Evolutionary conservation across 2,113 vertebrate genomes (phyloP).

Genomic region (Brienomyrus longianalis): DNA sequence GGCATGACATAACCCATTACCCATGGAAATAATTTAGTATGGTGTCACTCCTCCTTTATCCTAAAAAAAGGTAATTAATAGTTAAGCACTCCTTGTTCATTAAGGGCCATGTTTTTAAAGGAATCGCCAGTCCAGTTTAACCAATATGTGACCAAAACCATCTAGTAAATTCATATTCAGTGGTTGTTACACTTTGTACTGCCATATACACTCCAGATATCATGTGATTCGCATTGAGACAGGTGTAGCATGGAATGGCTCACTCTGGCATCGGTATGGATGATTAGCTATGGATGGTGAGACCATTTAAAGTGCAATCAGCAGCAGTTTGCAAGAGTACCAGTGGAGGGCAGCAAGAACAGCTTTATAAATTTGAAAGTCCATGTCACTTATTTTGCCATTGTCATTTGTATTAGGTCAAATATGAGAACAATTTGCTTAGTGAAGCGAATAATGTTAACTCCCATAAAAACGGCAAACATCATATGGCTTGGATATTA

Average conservation of each 20-base stretch:
- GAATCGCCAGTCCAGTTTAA: background rate
- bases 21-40: background rate
- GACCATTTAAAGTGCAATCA: background rate
- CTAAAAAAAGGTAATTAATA: background rate
- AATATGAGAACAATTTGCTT: background rate
- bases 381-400: too few species aligned
- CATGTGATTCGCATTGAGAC: background rate
- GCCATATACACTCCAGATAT: background rate
- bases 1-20: too few species aligned
- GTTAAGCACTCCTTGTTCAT: background rate
- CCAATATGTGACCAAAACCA: background rate
- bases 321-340: background rate
- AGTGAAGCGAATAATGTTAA: background rate
- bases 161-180: background rate
- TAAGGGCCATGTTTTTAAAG: background rate
- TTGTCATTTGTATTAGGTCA: background rate
- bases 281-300: background rate
- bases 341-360: background rate
- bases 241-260: background rate
- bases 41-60: background rate
- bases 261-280: background rate
- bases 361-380: too few species aligned
- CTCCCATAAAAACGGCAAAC: background rate
- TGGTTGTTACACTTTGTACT: background rate
- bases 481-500: background rate